Conservation (phyloP, 2,797 vertebrate genomes). For the Knipowitschia caucasica region DNA sequence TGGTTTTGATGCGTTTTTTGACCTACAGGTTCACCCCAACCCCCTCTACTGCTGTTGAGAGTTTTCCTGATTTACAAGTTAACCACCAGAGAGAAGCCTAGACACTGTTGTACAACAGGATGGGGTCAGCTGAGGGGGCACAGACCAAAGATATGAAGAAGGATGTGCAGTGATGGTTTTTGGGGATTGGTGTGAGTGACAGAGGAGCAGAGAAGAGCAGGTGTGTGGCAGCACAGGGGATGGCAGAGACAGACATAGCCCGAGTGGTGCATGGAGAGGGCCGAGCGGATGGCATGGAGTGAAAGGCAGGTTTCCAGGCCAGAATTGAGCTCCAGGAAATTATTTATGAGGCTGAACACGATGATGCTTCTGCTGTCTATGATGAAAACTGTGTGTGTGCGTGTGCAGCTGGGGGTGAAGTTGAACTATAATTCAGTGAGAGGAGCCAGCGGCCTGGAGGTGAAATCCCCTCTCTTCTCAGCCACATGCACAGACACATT, state of each 20-base stretch:
- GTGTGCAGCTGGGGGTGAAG: slow-evolving; percentile 36
- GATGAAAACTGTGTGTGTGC: slow-evolving; percentile 55
- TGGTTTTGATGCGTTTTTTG: slow-evolving; percentile 56
- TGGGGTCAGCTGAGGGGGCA: slow-evolving; percentile 29
- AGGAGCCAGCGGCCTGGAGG: slow-evolving; percentile 62
- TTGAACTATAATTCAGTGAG: slow-evolving; percentile 60
- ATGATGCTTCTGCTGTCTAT: slow-evolving; percentile 67
- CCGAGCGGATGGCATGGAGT: slow-evolving; percentile 61
- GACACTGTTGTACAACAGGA: slow-evolving; percentile 44
- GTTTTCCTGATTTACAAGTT: slow-evolving; percentile 60
- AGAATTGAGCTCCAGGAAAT: slow-evolving; percentile 76
- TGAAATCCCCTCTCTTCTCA: slow-evolving; percentile 39
- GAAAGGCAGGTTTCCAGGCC: slow-evolving; percentile 77
- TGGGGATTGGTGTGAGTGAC: slow-evolving; percentile 48
- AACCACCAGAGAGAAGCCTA: slow-evolving; percentile 51
- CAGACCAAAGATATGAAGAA: slow-evolving; percentile 39
- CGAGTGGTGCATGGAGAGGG: slow-evolving; percentile 54
- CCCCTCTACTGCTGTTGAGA: slow-evolving; percentile 50
- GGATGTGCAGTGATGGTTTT: slow-evolving; percentile 38
- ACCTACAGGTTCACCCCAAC: slow-evolving; percentile 53
- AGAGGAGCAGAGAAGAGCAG: slow-evolving; percentile 41
- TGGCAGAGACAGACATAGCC: slow-evolving; percentile 45
- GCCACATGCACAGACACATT: slow-evolving; percentile 24
- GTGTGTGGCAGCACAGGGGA: slow-evolving; percentile 41
- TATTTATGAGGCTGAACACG: slow-evolving; percentile 75